These are phyloP conservation scores for Dilophus febrilis DNA, from an alignment of 2,888 invertebrate species.

Conservation along the genomic window DNA sequence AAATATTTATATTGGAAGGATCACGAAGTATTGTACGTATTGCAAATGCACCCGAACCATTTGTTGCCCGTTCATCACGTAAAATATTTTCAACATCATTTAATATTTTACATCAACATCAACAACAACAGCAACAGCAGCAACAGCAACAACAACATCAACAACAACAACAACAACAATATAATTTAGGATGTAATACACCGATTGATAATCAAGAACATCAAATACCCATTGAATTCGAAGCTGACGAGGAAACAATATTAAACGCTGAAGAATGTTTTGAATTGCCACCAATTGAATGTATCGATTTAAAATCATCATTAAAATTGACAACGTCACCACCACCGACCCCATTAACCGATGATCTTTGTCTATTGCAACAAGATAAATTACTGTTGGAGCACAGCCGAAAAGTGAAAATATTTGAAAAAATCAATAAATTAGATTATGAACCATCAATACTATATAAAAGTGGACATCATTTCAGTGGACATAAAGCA, in stretches of 20 bases:
- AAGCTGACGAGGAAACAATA: constrained; percentile 31
- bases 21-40: constrained; percentile 62
- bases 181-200: too few species aligned
- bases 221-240: constrained; percentile 25
- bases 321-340: too few species aligned
- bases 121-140: constrained; percentile 28
- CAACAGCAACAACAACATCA: constrained; percentile 15
- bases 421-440: constrained; percentile 54
- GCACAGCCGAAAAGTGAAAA: constrained; percentile 36
- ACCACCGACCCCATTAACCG: neutral
- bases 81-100: neutral
- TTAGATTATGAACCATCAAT: constrained; percentile 55
- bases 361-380: constrained; percentile 6
- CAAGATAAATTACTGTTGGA: constrained; percentile 11
- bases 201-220: constrained; percentile 9
- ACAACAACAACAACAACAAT: constrained; percentile 18
- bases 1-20: constrained; percentile 71
- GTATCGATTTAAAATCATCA: constrained; percentile 32
- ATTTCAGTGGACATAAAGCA: too few species aligned
- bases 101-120: constrained; percentile 18
- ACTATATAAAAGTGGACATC: constrained; percentile 42
- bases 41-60: constrained; percentile 49
- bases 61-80: constrained; percentile 1
- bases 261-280: constrained; percentile 57
- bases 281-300: constrained; percentile 45